Evolutionary conservation across 2,888 invertebrate species (phyloP).

Genomic region (Mythimna impura): DNA sequence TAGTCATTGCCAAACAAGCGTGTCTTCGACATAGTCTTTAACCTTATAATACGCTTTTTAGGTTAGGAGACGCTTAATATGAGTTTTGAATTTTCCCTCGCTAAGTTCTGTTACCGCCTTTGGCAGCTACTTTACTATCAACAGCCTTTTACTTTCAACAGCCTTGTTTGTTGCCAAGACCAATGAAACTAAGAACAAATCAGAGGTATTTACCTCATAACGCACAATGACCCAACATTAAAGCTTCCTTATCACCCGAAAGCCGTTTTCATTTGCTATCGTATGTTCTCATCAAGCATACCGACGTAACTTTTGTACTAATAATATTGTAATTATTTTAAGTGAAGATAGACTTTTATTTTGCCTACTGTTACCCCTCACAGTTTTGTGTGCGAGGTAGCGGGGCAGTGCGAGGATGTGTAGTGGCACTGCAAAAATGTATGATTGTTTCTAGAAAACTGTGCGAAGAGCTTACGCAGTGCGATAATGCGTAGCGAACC

Average conservation of each 20-base stretch:
- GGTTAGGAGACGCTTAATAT: too few relatives aligned
- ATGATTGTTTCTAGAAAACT: background rate
- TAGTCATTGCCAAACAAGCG: too few relatives aligned
- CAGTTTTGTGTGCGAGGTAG: background rate
- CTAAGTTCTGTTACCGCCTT: too few relatives aligned
- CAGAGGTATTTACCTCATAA: slow-evolving; percentile 1
- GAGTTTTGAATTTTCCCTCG: too few relatives aligned
- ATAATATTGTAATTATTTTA: slow-evolving; percentile 41
- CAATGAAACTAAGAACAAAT: slow-evolving; percentile 13
- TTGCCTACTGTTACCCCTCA: background rate
- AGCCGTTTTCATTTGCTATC: slow-evolving; percentile 17
- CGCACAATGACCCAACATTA: slow-evolving; percentile 3
- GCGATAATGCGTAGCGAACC: background rate
- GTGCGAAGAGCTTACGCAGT: background rate
- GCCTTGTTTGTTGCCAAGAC: slow-evolving; percentile 18
- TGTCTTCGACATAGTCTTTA: too few relatives aligned
- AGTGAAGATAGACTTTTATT: background rate
- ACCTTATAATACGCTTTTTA: too few relatives aligned
- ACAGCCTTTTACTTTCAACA: slow-evolving; percentile 3
- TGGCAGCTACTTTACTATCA: too few relatives aligned
- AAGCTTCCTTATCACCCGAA: slow-evolving; percentile 18
- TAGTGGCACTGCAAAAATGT: background rate
- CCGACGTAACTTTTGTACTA: slow-evolving; percentile 16
- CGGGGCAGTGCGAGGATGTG: background rate
- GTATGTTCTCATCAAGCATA: slow-evolving; percentile 15